Evolutionary conservation across 1,140 invertebrate genomes (phyloP).

Genomic region (Cherax destructor): DNA sequence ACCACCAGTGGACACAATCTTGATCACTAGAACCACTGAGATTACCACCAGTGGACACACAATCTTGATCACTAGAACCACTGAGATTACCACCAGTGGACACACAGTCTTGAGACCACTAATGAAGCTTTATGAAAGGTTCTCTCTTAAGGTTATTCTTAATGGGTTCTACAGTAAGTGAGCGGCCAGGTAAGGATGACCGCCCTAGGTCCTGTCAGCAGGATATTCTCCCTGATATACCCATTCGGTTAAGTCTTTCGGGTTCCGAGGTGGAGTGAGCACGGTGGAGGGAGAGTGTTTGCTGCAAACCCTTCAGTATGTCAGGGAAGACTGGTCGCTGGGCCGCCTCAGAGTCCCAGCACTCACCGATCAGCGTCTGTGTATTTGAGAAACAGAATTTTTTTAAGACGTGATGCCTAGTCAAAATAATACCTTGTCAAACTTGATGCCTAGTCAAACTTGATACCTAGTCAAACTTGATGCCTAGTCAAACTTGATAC

Average conservation of each 20-base stretch:
- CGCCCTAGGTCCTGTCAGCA: constrained; percentile 62
- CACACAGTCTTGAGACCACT: background rate
- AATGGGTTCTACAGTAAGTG: constrained; percentile 57
- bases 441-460: too few species aligned
- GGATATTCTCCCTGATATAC: constrained; percentile 54
- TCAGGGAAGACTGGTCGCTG: constrained; percentile 68
- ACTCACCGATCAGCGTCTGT: constrained; percentile 67
- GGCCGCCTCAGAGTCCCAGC: constrained; percentile 60
- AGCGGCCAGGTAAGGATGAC: constrained; percentile 46
- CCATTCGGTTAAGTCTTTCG: constrained; percentile 69
- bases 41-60: too few species aligned
- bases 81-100: too few species aligned
- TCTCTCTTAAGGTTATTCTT: constrained; percentile 38
- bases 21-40: too few species aligned
- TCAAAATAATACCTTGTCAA: too few species aligned
- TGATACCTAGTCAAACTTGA: too few species aligned
- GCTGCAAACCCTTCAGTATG: constrained; percentile 61
- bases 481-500: too few species aligned
- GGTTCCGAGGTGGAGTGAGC: constrained; percentile 71
- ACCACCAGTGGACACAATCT: too few species aligned
- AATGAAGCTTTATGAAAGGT: constrained; percentile 37
- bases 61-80: too few species aligned
- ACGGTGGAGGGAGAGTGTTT: constrained; percentile 69
- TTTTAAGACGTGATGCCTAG: too few species aligned
- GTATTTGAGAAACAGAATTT: background rate